These are phyloP conservation scores for Antedon mediterranea DNA, from an alignment of 53 echinoderm and acorn worm species.

Conservation along the genomic window DNA sequence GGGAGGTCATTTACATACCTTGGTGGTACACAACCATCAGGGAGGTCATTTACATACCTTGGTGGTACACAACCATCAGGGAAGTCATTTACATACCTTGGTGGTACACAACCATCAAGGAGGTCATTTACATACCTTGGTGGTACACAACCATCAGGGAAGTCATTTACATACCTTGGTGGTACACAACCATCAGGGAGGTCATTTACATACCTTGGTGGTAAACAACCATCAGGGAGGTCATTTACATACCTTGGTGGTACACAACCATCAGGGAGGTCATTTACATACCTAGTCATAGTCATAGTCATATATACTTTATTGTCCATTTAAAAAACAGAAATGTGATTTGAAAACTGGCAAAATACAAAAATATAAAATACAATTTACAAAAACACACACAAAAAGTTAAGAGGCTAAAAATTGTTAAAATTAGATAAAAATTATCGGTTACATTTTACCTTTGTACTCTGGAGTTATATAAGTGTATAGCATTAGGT, in stretches of 20 bases:
- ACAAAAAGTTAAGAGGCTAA: too few species aligned
- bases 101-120: constrained; percentile 18
- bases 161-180: constrained; percentile 10
- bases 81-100: constrained; percentile 3
- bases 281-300: too few species aligned
- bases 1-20: constrained; percentile 4
- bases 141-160: constrained; percentile 15
- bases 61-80: constrained; percentile 23
- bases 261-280: constrained; percentile 9
- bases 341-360: too few species aligned
- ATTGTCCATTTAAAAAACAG: too few species aligned
- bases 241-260: constrained; percentile 20
- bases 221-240: constrained; percentile 11
- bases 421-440: too few species aligned
- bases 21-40: constrained; percentile 21
- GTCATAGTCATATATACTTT: too few species aligned
- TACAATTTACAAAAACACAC: too few species aligned
- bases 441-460: too few species aligned
- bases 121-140: constrained; percentile 13
- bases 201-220: constrained; percentile 15
- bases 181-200: constrained; percentile 15
- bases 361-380: too few species aligned
- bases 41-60: background rate
- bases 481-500: too few species aligned
- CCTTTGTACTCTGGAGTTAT: too few species aligned